Evolutionary conservation across 2,797 vertebrate genomes (phyloP), one percentile per base, ranked within the genome.

Genomic region (Novumbra hubbsi): DNA sequence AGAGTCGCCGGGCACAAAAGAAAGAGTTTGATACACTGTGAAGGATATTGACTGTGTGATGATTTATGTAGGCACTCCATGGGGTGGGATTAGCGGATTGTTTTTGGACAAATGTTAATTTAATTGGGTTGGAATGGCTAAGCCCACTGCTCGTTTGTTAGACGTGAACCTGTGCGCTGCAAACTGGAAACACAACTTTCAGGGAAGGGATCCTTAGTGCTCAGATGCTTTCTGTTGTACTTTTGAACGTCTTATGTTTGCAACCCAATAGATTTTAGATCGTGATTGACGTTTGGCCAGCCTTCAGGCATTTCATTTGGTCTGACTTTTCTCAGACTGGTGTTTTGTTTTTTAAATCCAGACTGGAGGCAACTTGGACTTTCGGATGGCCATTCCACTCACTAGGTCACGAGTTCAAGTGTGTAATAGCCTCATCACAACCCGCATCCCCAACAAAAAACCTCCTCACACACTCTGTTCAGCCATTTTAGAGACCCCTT

Each of bases 401-500:
- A 19, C 32, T 32, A 72, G 73, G 82, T 78, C 41, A 45, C 41
- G 9, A 45, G 41, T 45, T 45, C 41, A 2, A 45, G 41, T 4
- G 8, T 0, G 91, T 88, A 87, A 91, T 90, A 70, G 86, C 86
- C 91, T 85, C 24, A 32, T 70, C 21, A 63, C 80, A 62, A 63
- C 77, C 79, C 49, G 84, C 84, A 84, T 83, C 79, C 66, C 78
- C 88, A 41, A 87, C 15, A 67, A 57, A 12, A 49, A 82, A 62
- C 57, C 74, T 24, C 73, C 2, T 52, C 60, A 27, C 12, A 48
- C n/a, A 24, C 66, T 41, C 74, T 69, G 80, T 80, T 75, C 77
- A 81, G 68, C 65, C 78, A 62, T 75, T 50, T 62, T 72, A 75
- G 78, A 50, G 45, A 68, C 38, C 32, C 32, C 32, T 62, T 72